Base-by-base conservation (phyloP, 2,113 vertebrate genomes). In the Onychostoma macrolepis region DNA sequence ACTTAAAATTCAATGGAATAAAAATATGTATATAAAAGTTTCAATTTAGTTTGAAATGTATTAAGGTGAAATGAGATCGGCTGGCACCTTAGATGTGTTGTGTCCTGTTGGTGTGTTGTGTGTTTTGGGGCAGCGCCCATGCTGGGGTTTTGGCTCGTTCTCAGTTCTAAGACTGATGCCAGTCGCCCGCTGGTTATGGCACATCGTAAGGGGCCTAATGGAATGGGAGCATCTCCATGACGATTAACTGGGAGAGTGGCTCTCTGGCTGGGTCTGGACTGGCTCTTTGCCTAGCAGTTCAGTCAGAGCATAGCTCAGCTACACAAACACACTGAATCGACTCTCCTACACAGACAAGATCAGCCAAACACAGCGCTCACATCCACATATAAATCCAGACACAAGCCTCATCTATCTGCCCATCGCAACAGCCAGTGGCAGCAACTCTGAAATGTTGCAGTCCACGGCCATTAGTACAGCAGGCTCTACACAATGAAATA, bases 211-310 rank as follows among this genome's bases (percentile, higher is more conserved):
- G 28, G 58, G 83, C 85, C 84, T 87, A 89, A 89, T 86, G 89
- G 56, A 85, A 87, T 81, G 86, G 83, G 83, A 87, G 80, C 38
- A 50, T 50, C 82, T 89, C 90, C 82, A 88, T 88, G 87, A 69
- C 82, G 87, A 85, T 88, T 86, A 91, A 91, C 83, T 81, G 81
- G 79, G 38, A 89, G 75, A 76, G 83, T 82, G 84, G 79, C 79
- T 88, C 71, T 86, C 88, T 87, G 87, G 86, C 87, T 85, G 69
- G 58, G 79, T 74, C 72, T 80, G 38, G 67, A 56, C 80, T 89
- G 80, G 84, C 80, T 79, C 36, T 84, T 28, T 81, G 85, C 77
- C 82, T 76, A 71, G 48, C 45, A 30, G 48, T 48, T 76, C 58
- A 71, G 65, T 88, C 58, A 76, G 38, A 86, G 41, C 79, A 65